A percentile compares a stretch with the other conserved stretches of the same genome.
phyloP scores from a whole-genome alignment of 2,888 invertebrate genomes.

The Saturnia pavonia region DNA sequence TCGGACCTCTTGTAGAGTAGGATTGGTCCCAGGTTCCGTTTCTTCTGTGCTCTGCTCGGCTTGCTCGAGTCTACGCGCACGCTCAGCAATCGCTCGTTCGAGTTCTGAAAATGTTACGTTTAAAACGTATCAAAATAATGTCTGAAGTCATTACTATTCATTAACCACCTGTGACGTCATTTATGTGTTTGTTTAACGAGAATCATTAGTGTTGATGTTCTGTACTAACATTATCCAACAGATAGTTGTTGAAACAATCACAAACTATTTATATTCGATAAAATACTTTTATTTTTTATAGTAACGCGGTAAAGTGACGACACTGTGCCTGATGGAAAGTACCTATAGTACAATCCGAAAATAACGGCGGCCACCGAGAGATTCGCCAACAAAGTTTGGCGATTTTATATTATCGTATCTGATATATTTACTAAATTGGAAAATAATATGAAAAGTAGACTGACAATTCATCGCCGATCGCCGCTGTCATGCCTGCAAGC shows the following conservation, averaged over 20 bases:
- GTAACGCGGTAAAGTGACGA: no score
- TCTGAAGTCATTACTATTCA: neutral
- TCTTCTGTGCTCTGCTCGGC: slow-evolving; percentile 61
- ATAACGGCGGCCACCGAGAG: no score
- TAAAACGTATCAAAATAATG: neutral
- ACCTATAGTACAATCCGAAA: no score
- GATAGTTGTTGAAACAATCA: neutral
- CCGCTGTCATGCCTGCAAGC: no score
- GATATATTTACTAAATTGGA: no score
- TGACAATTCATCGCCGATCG: no score
- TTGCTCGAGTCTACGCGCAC: slow-evolving; percentile 80
- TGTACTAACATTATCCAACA: slow-evolving; percentile 8
- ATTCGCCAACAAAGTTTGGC: no score
- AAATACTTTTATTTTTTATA: neutral
- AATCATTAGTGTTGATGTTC: neutral
- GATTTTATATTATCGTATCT: no score
- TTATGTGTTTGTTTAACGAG: neutral
- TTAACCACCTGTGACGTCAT: neutral
- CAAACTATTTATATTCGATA: neutral
- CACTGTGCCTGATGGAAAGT: no score
- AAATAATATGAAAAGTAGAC: no score
- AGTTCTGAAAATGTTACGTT: slow-evolving; percentile 70
- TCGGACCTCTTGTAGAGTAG: slow-evolving; percentile 70
- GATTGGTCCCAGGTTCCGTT: slow-evolving; percentile 65
- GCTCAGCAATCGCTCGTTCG: slow-evolving; percentile 83